Conservation (phyloP, 2,888 invertebrate genomes). For the Drosophila borborema region DNA sequence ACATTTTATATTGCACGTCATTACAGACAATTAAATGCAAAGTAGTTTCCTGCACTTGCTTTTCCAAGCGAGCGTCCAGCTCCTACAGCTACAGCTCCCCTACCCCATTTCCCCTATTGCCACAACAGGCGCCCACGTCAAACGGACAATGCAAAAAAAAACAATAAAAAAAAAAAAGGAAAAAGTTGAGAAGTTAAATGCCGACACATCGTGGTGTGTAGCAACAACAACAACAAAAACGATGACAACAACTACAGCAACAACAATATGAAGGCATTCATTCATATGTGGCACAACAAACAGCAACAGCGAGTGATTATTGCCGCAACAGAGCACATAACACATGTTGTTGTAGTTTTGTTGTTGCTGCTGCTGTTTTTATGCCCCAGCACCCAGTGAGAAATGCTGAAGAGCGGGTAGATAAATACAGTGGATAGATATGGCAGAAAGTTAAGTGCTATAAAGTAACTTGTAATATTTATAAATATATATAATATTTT, state of each 20-base stretch:
- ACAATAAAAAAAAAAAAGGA: conserved; percentile 48
- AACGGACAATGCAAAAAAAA: conserved; percentile 60
- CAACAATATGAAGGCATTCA: conserved; percentile 67
- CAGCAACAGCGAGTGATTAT: conserved; percentile 69
- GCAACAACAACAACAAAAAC: conserved; percentile 59
- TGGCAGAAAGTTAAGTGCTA: neutral
- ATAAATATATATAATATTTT: neutral
- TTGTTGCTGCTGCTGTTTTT: conserved; percentile 6
- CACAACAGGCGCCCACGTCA: conserved; percentile 51
- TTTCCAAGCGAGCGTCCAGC: conserved; percentile 65
- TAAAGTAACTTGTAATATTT: neutral
- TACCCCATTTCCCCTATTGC: conserved; percentile 6
- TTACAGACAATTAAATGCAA: conserved; percentile 86
- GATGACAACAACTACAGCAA: conserved; percentile 21
- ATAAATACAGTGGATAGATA: neutral
- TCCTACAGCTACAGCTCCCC: conserved; percentile 8
- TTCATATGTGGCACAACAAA: conserved; percentile 75
- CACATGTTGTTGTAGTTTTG: conserved; percentile 64
- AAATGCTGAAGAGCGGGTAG: neutral
- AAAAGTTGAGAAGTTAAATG: conserved; percentile 82
- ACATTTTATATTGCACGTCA: conserved; percentile 85
- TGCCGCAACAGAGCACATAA: conserved; percentile 79
- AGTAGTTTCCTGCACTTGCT: conserved; percentile 85
- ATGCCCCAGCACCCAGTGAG: conserved; percentile 1
- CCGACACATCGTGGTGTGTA: conserved; percentile 77